Evolutionary conservation across 2,888 invertebrate species (phyloP), one percentile per base, ranked within the genome.

Genomic region (Fissipunctia ypsillon): DNA sequence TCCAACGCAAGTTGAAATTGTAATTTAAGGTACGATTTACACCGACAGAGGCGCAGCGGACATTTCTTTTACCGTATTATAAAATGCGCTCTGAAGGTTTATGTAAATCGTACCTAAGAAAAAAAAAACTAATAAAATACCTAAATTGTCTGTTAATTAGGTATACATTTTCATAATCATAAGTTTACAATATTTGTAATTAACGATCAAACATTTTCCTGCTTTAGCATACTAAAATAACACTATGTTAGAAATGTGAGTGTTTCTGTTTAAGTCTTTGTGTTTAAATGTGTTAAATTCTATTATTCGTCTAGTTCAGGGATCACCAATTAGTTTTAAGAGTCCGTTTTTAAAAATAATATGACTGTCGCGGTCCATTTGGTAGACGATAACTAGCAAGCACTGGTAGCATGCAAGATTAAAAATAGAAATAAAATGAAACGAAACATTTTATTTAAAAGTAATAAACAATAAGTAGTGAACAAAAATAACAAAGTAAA

Each of bases 81-180:
- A 38, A 50, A 41, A 69, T 45, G 16, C n/a, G 31, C 16, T 45
- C 10, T 10, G 22, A 63, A 45, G 6, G 7, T 38, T 45, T 25
- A 35, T 48, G 45, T 22, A 31, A 57, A 57, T 57, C n/a, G 12
- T 70, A n/a, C 35, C 22, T 38, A 45, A 54, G 10, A n/a, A n/a
- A n/a, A n/a, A n/a, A n/a, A n/a, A n/a, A n/a, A n/a, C n/a, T n/a
- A n/a, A n/a, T n/a, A n/a, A n/a, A n/a, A n/a, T n/a, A n/a, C n/a
- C n/a, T n/a, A n/a, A n/a, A 25, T 43, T 14, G 31, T 28, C 25
- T 45, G 22, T 35, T 2, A 25, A 52, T 35, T 43, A 50, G 12
- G 25, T 50, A 9, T 38, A n/a, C 4, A 70, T 78, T 50, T 76
- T 38, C n/a, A 50, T 31, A 56, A 43, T 67, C 4, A 48, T 45